A percentile compares a stretch with the other conserved stretches of the same genome.
phyloP scores from a whole-genome alignment of 2,888 invertebrate species.

The Pardosa pseudoannulata region DNA sequence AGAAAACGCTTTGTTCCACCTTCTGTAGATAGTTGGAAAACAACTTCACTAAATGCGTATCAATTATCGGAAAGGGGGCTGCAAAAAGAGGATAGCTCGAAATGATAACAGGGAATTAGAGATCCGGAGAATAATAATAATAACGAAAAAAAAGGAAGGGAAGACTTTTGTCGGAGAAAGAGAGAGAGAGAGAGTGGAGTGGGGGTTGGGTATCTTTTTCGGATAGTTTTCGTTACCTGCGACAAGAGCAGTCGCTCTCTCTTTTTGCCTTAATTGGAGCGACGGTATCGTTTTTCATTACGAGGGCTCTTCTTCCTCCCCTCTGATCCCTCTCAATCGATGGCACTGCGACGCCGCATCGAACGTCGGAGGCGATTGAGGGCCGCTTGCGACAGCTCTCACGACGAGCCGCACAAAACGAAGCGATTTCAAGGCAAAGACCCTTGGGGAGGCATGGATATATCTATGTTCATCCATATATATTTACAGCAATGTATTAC shows the following conservation, averaged over 20 bases:
- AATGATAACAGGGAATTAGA: too few species aligned
- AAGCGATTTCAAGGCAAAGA: too few species aligned
- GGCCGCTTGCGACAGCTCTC: too few species aligned
- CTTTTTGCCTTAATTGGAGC: constrained; percentile 59
- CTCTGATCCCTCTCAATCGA: too few species aligned
- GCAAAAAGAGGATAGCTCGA: constrained; percentile 23
- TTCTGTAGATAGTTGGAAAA: constrained; percentile 66
- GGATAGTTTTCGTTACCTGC: constrained; percentile 49
- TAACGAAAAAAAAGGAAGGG: constrained; percentile 22
- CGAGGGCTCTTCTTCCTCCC: constrained; percentile 2
- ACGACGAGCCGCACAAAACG: too few species aligned
- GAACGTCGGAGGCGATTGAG: too few species aligned
- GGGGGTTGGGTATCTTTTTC: too few species aligned
- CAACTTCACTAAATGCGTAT: constrained; percentile 66
- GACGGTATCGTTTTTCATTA: constrained; percentile 65
- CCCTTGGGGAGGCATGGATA: too few species aligned
- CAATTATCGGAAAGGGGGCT: constrained; percentile 49
- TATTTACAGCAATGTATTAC: too few species aligned
- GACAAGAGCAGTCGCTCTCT: constrained; percentile 59
- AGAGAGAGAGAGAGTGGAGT: too few species aligned
- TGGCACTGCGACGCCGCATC: constrained; percentile 16
- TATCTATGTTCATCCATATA: too few species aligned
- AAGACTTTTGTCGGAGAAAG: too few species aligned
- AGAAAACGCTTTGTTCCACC: constrained; percentile 55
- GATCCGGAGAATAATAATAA: constrained; percentile 30